Evolutionary conservation across 1,140 invertebrate genomes (phyloP).

Genomic region (Bombus waltoni): DNA sequence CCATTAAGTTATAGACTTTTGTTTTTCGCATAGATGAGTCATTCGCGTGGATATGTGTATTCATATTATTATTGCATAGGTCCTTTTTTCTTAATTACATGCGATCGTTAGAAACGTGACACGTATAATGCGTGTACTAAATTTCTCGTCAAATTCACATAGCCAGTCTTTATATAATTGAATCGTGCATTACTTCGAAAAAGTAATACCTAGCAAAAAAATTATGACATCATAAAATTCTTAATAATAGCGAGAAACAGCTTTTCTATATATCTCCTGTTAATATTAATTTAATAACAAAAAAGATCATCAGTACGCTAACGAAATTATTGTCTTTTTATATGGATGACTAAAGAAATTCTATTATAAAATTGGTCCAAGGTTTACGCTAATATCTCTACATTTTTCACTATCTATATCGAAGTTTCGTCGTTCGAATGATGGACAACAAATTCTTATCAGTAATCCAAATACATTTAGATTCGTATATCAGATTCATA

Average conservation of each 20-base stretch:
- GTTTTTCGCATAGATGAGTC: slow-evolving; percentile 6
- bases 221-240: slow-evolving; percentile 40
- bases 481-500: neutral
- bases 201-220: slow-evolving; percentile 22
- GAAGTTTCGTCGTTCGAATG: neutral
- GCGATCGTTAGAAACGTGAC: neutral
- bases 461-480: neutral
- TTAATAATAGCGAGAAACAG: slow-evolving; percentile 39
- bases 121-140: neutral
- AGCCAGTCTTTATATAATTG: slow-evolving; percentile 16
- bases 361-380: slow-evolving; percentile 68
- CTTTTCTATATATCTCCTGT: neutral
- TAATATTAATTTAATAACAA: slow-evolving; percentile 45
- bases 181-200: slow-evolving; percentile 19
- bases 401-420: slow-evolving; percentile 8
- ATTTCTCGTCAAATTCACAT: neutral
- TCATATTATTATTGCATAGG: slow-evolving; percentile 1
- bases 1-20: slow-evolving; percentile 34
- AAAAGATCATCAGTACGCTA: slow-evolving; percentile 48
- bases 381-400: slow-evolving; percentile 47
- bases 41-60: slow-evolving; percentile 8
- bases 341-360: slow-evolving; percentile 41
- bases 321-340: slow-evolving; percentile 71
- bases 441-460: slow-evolving; percentile 9
- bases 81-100: neutral